Evolutionary conservation across 2,888 invertebrate species (phyloP), one percentile per base, ranked within the genome.

Genomic region (Cosmia trapezina): DNA sequence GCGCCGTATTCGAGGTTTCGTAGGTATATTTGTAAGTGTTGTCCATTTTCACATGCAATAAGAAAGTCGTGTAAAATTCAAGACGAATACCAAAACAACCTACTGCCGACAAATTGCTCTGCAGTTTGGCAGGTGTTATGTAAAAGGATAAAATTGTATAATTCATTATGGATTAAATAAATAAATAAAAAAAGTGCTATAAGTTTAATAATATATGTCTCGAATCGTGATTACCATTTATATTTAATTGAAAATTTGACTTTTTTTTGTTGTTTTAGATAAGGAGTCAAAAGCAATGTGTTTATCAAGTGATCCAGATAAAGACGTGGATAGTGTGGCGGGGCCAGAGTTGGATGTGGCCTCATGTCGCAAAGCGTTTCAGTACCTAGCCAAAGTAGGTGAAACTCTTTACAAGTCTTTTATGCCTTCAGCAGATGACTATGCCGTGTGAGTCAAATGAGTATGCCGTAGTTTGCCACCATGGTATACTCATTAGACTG

Each of bases 261-360:
- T 37, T 37, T 37, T 2, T 37, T 2, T 37, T 37, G 37, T 37
- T 37, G 37, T 37, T 37, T 37, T 37, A 95, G 95, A 93, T 82
- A 95, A 95, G 86, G 95, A 95, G 83, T 93, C 91, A 70, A 91
- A 93, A 87, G 94, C 93, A 74, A 94, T 92, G 93, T 92, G 94
- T 85, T 93, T 94, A 53, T 91, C 94, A 11, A 93, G 93, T 67
- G 98, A 99, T 91, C 97, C 97, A 81, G 99, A 99, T 87, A 99
- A 99, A 94, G 99, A 99, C 90, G 97, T 98, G 87, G 98, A 99
- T 88, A 97, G 98, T 87, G 96, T 97, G 76, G 89, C 95, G 79
- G 91, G 97, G 89, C 95, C 96, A 0, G 96, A 95, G 41, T 96
- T 98, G n/a, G 98, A 98, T 92, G 96, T 98, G 65, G 96, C 96